Percentiles rank a stretch among this genome's conserved stretches.
phyloP scores from a whole-genome alignment of 2,113 vertebrate genomes.

The Trematocara marginatum region DNA sequence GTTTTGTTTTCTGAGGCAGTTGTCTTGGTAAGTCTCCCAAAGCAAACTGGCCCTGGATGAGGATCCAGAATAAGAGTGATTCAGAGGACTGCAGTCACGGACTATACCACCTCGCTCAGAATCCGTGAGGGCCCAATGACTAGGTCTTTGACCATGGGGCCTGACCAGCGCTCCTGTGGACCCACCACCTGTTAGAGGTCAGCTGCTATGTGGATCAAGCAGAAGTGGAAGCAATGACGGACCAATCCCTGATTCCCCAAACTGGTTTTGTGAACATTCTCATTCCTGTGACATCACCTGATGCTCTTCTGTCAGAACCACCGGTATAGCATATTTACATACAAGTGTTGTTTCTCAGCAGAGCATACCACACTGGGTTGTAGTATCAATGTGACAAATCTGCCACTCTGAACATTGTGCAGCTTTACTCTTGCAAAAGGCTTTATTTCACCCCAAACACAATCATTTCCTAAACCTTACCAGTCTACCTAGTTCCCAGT shows the following conservation, averaged over 20 bases:
- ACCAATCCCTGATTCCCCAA: not conserved
- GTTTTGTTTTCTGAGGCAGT: not conserved
- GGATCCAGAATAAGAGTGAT: not conserved
- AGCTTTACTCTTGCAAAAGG: not conserved
- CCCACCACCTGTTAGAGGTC: not conserved
- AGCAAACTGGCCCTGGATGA: not conserved
- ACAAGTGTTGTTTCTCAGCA: not conserved
- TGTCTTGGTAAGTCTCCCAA: not conserved
- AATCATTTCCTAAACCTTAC: not conserved
- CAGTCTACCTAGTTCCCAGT: not conserved
- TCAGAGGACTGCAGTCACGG: not conserved
- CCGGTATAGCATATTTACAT: not conserved
- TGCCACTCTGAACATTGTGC: not conserved
- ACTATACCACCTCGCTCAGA: not conserved
- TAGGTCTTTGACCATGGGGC: not conserved
- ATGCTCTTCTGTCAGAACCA: not conserved
- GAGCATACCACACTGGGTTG: not conserved
- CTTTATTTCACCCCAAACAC: not conserved
- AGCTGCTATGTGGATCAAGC: not conserved
- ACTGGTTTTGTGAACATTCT: not conserved
- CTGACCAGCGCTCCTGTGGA: not conserved
- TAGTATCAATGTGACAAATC: not conserved
- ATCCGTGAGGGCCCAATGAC: not conserved
- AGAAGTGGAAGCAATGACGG: not conserved
- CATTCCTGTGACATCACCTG: not conserved